These are phyloP conservation scores for Lucilia sericata DNA, from an alignment of 1,140 invertebrate species.

Conservation along the genomic window DNA sequence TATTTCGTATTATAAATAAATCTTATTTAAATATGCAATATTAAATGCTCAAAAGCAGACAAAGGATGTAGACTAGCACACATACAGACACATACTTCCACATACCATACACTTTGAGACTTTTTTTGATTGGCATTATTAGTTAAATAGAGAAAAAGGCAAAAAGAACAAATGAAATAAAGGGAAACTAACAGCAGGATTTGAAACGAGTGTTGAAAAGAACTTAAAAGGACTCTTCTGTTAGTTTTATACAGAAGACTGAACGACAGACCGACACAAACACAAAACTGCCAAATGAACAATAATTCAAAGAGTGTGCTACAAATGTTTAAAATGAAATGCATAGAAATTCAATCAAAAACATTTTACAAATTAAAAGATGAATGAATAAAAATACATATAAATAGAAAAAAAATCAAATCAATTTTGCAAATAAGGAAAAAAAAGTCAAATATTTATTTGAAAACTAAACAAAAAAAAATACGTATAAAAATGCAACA, in stretches of 20 bases:
- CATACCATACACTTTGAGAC: neutral
- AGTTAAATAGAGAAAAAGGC: neutral
- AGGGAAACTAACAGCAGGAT: neutral
- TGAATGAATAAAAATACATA: neutral
- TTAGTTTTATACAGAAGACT: neutral
- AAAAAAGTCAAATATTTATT: too few relatives aligned
- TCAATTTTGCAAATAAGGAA: neutral
- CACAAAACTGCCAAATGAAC: neutral
- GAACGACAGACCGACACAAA: neutral
- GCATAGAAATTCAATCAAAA: slow-evolving; percentile 1
- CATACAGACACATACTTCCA: too few relatives aligned
- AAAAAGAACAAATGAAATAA: neutral
- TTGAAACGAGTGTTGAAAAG: neutral
- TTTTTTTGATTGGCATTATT: neutral
- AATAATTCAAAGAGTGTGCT: neutral
- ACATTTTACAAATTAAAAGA: slow-evolving; percentile 8
- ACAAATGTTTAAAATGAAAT: neutral
- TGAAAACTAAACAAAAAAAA: too few relatives aligned
- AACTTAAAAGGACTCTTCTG: too few relatives aligned
- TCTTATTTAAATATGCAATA: neutral
- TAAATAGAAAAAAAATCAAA: neutral
- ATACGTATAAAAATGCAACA: neutral
- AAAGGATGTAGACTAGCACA: neutral
- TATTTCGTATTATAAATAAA: neutral
- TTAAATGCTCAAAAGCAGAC: neutral